Evolutionary conservation across 1,140 invertebrate species (phyloP).

Genomic region (Sesamia nonagrioides): DNA sequence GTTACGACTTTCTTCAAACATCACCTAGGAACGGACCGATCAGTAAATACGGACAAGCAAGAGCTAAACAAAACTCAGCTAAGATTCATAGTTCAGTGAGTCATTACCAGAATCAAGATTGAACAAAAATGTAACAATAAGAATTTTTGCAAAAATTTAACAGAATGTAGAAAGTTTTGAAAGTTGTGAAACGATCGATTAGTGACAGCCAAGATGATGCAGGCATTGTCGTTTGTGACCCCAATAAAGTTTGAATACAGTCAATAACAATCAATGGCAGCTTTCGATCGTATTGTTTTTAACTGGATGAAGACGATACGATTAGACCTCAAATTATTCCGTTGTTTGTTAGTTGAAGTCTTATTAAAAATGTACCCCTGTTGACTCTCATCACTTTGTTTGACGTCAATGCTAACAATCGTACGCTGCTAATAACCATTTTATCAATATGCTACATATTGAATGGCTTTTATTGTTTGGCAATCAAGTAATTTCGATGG

Average conservation of each 20-base stretch:
- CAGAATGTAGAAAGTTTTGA: constrained; percentile 24
- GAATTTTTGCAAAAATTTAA: not conserved
- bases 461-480: constrained; percentile 40
- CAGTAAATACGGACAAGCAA: constrained; percentile 68
- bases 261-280: not conserved
- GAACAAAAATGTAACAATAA: not conserved
- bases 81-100: constrained; percentile 57
- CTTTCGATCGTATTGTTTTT: not conserved
- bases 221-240: not conserved
- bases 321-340: constrained; percentile 57
- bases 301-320: not conserved
- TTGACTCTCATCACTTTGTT: constrained; percentile 66
- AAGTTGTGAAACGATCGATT: constrained; percentile 21
- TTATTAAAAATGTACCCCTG: constrained; percentile 73
- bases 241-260: not conserved
- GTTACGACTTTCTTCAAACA: constrained; percentile 68
- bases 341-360: constrained; percentile 53
- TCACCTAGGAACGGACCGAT: constrained; percentile 65
- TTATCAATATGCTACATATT: constrained; percentile 57
- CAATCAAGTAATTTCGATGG: constrained; percentile 10
- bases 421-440: constrained; percentile 53
- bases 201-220: not conserved
- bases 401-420: constrained; percentile 75
- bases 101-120: constrained; percentile 37
- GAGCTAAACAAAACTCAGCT: constrained; percentile 71